phyloP scores from a whole-genome alignment of 2,888 invertebrate species.

The Mantis religiosa region DNA sequence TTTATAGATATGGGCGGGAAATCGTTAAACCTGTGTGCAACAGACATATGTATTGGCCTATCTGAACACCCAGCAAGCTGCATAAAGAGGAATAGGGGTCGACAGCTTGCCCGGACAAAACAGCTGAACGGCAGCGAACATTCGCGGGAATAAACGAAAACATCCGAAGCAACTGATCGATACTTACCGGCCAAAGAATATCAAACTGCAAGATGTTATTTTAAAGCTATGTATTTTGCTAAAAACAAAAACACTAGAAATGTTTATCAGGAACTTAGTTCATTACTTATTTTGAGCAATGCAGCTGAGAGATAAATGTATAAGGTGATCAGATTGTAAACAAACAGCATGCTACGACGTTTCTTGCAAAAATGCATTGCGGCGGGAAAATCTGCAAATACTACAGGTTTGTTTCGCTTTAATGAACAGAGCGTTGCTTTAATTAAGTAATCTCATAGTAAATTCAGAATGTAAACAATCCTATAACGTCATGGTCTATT shows the following conservation, averaged over 20 bases:
- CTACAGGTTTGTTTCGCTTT: background rate
- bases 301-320: background rate
- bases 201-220: background rate
- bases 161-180: background rate
- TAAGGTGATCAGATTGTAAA: background rate
- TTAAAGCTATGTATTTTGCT: background rate
- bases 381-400: background rate
- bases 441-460: too few species aligned
- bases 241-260: background rate
- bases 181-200: background rate
- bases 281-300: background rate
- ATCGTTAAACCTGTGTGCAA: background rate
- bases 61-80: background rate
- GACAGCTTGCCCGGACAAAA: background rate
- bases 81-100: background rate
- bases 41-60: background rate
- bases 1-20: background rate
- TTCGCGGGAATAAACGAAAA: background rate
- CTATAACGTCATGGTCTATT: background rate
- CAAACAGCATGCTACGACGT: background rate
- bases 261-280: background rate
- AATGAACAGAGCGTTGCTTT: too few species aligned
- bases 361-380: background rate
- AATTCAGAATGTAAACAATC: too few species aligned
- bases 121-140: background rate